Evolutionary conservation across 2,797 vertebrate genomes (phyloP).

Genomic region (Schizothorax lantsangensis): DNA sequence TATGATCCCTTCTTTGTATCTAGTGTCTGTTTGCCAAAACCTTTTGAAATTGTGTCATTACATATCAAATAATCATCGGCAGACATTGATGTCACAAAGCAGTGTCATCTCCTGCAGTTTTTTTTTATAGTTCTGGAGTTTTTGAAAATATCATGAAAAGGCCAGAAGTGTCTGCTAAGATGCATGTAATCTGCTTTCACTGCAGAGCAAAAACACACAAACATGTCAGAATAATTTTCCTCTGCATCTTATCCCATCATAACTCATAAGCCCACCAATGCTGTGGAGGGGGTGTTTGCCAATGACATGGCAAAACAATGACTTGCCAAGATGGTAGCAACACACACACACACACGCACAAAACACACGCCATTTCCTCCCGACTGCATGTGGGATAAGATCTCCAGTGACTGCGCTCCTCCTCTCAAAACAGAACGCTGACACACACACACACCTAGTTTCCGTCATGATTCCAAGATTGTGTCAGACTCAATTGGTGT

Average conservation of each 20-base stretch:
- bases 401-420: slow-evolving; percentile 35
- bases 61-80: slow-evolving; percentile 12
- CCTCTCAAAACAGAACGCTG: slow-evolving; percentile 30
- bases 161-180: slow-evolving; percentile 41
- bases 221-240: slow-evolving; percentile 51
- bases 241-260: slow-evolving; percentile 44
- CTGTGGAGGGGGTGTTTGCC: not conserved
- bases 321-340: slow-evolving; percentile 24
- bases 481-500: slow-evolving; percentile 49
- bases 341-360: not conserved
- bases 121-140: not conserved
- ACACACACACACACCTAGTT: slow-evolving; percentile 35
- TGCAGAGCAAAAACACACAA: slow-evolving; percentile 40
- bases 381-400: slow-evolving; percentile 14
- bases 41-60: not conserved
- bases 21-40: not conserved
- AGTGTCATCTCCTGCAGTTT: not conserved
- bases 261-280: slow-evolving; percentile 39
- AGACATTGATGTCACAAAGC: slow-evolving; percentile 1
- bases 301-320: slow-evolving; percentile 45
- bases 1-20: not conserved
- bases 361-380: slow-evolving; percentile 15
- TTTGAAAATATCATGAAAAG: slow-evolving; percentile 34
- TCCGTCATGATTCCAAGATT: slow-evolving; percentile 46
- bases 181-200: slow-evolving; percentile 34